These are phyloP conservation scores for Oreortyx pictus DNA, from an alignment of 2,797 vertebrate genomes.

Conservation along the genomic window DNA sequence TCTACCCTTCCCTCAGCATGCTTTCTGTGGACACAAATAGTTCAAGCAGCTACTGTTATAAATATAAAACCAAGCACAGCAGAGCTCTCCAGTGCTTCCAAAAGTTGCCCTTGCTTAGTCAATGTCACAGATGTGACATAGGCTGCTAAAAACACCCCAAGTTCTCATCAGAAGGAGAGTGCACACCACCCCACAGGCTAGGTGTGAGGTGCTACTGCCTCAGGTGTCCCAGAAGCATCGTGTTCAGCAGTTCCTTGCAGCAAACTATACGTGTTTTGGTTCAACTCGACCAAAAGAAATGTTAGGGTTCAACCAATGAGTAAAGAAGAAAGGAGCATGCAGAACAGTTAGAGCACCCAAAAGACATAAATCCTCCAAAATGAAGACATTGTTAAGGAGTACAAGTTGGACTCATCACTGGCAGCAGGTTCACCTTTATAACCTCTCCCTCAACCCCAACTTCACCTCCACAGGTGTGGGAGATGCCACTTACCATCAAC, in stretches of 20 bases:
- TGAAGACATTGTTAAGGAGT: not conserved
- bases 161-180: not conserved
- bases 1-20: not conserved
- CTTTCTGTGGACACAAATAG: not conserved
- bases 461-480: not conserved
- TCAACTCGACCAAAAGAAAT: not conserved
- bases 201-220: fast-evolving
- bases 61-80: fast-evolving
- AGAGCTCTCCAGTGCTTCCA: not conserved
- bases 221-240: not conserved
- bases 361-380: not conserved
- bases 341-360: not conserved
- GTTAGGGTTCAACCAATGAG: not conserved
- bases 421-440: fast-evolving
- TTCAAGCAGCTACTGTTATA: not conserved
- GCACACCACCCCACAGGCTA: not conserved
- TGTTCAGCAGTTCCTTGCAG: not conserved
- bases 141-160: not conserved
- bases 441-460: not conserved
- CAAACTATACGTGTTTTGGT: not conserved
- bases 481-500: constrained; percentile 62
- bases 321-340: too few species aligned
- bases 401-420: not conserved
- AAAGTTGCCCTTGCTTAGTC: not conserved
- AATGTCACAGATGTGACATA: not conserved